Evolutionary conservation across 2,113 vertebrate genomes (phyloP).

Genomic region (Paralichthys olivaceus): DNA sequence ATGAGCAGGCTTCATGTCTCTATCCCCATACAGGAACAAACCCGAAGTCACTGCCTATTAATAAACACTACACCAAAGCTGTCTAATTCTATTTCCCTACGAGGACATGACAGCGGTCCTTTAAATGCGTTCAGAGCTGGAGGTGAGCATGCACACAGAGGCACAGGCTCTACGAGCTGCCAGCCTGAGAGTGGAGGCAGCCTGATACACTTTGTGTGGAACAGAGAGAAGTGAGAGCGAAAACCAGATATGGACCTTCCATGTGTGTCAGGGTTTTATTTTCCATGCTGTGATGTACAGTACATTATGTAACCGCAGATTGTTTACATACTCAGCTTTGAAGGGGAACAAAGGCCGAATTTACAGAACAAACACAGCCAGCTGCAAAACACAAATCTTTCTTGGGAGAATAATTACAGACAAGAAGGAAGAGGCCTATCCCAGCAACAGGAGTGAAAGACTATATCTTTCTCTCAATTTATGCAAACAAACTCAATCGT

Average conservation of each 20-base stretch:
- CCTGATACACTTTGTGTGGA: slow-evolving; percentile 58
- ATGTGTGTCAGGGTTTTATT: slow-evolving; percentile 36
- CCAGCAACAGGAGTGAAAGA: slow-evolving; percentile 19
- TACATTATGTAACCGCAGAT: slow-evolving; percentile 78
- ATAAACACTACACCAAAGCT: slow-evolving; percentile 28
- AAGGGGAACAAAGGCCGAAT: slow-evolving; percentile 57
- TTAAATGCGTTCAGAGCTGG: slow-evolving; percentile 51
- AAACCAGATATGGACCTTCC: slow-evolving; percentile 79
- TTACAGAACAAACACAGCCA: slow-evolving; percentile 52
- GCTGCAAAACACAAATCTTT: slow-evolving; percentile 45
- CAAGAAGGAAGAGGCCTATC: not conserved
- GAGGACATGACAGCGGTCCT: slow-evolving; percentile 35
- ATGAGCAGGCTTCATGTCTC: slow-evolving; percentile 31
- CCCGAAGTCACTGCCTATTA: slow-evolving; percentile 16
- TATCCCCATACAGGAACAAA: slow-evolving; percentile 17
- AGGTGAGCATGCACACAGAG: slow-evolving; percentile 33
- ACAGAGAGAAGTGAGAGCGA: slow-evolving; percentile 63
- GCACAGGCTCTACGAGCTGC: slow-evolving; percentile 39
- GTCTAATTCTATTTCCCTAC: not conserved
- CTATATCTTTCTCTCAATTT: slow-evolving; percentile 29
- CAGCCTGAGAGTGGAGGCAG: slow-evolving; percentile 59
- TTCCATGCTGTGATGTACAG: slow-evolving; percentile 62
- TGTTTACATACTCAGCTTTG: slow-evolving; percentile 78
- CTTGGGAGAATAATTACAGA: slow-evolving; percentile 32
- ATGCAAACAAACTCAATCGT: slow-evolving; percentile 19